Evolutionary conservation across 2,113 vertebrate genomes (phyloP).

Genomic region (Alethe diademata): DNA sequence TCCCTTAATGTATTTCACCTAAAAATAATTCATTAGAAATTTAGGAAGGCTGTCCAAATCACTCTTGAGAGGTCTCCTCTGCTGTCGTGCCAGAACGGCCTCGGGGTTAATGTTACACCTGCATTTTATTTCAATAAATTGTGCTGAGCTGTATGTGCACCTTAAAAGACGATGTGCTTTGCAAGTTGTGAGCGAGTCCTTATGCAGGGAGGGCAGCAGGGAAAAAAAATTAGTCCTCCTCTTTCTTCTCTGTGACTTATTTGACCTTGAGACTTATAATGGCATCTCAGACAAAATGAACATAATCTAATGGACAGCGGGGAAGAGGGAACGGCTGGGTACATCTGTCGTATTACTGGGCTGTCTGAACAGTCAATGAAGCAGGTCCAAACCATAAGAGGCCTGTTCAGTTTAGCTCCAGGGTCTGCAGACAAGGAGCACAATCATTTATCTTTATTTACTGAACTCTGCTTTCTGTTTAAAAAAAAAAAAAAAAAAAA

Average conservation of each 20-base stretch:
- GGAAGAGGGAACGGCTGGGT: conserved; percentile 83
- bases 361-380: conserved; percentile 89
- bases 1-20: neutral
- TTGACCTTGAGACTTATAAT: conserved; percentile 87
- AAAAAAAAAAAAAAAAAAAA: conserved; percentile 47
- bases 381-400: conserved; percentile 86
- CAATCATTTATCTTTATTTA: conserved; percentile 89
- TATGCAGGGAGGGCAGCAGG: conserved; percentile 45
- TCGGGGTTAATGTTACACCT: conserved; percentile 67
- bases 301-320: conserved; percentile 85
- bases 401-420: conserved; percentile 83
- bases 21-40: conserved; percentile 63
- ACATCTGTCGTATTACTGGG: conserved; percentile 88
- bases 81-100: conserved; percentile 41
- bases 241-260: conserved; percentile 76
- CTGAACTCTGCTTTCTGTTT: conserved; percentile 83
- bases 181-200: conserved; percentile 58
- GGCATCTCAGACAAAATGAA: conserved; percentile 85
- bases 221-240: conserved; percentile 72
- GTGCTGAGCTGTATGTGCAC: neutral
- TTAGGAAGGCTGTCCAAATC: conserved; percentile 54
- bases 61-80: conserved; percentile 32
- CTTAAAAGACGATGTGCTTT: conserved; percentile 46
- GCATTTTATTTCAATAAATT: conserved; percentile 77
- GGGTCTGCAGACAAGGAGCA: conserved; percentile 81